These are phyloP conservation scores for Limnephilus marmoratus DNA, from an alignment of 2,888 invertebrate species.

Conservation along the genomic window DNA sequence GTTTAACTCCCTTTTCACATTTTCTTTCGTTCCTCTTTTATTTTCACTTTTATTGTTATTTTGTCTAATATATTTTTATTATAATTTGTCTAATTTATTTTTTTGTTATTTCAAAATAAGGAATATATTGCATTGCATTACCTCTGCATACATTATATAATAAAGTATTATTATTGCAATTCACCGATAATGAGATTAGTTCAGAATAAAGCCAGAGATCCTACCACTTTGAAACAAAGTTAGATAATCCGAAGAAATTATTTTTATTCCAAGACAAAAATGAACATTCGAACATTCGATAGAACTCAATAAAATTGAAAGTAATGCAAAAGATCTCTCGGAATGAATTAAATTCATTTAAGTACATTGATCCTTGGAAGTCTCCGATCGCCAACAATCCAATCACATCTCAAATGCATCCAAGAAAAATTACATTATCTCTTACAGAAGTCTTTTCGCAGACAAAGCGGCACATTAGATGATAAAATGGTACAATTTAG, in stretches of 20 bases:
- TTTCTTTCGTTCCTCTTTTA: no score
- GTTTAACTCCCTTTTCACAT: no score
- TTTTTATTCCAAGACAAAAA: not conserved
- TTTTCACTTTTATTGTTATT: no score
- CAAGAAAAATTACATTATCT: not conserved
- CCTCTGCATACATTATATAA: no score
- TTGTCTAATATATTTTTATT: no score
- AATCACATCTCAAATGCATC: conserved; percentile 2
- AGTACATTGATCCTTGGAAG: not conserved
- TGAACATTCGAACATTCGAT: not conserved
- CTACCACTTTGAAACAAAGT: not conserved
- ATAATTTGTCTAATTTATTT: no score
- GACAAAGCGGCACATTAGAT: conserved; percentile 10
- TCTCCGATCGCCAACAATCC: conserved; percentile 1
- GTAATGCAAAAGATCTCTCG: not conserved
- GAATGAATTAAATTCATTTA: not conserved
- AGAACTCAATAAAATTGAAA: not conserved
- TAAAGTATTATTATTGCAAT: no score
- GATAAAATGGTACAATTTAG: conserved; percentile 17
- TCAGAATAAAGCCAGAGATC: not conserved
- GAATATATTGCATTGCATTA: no score
- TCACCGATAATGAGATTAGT: not conserved
- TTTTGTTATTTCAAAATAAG: no score
- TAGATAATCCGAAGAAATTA: not conserved
- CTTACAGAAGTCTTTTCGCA: not conserved